phyloP scores from a whole-genome alignment of 2,113 vertebrate genomes.

The Siniperca chuatsi region DNA sequence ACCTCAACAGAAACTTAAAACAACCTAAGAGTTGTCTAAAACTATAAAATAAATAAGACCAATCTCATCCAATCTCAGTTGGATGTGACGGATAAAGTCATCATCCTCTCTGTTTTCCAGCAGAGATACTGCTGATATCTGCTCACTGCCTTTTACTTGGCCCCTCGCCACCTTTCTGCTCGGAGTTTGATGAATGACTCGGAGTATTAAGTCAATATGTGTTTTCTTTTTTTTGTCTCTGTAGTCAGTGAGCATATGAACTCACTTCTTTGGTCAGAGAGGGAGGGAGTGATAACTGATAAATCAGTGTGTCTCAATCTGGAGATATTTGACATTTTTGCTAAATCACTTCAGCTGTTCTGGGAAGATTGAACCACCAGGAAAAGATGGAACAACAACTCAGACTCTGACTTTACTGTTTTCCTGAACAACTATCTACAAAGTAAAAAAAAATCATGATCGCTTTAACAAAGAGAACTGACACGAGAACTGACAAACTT shows the following conservation, averaged over 20 bases:
- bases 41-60: neutral
- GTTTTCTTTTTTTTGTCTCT: neutral
- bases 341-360: neutral
- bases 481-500: too few relatives aligned
- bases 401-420: too few relatives aligned
- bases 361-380: neutral
- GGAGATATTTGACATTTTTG: neutral
- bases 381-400: too few relatives aligned
- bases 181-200: conserved; percentile 12
- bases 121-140: neutral
- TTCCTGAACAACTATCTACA: too few relatives aligned
- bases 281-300: neutral
- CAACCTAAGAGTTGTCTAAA: neutral
- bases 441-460: too few relatives aligned
- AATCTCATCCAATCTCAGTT: too few relatives aligned
- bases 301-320: neutral
- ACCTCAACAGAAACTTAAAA: neutral
- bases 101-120: neutral
- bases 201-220: neutral
- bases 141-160: neutral
- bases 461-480: too few relatives aligned
- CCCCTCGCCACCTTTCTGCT: neutral
- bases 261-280: neutral
- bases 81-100: neutral
- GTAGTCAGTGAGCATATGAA: neutral